A percentile compares a stretch with the other conserved stretches of the same genome.
phyloP scores from a whole-genome alignment of 2,797 vertebrate species.

The Danio albolineatus region DNA sequence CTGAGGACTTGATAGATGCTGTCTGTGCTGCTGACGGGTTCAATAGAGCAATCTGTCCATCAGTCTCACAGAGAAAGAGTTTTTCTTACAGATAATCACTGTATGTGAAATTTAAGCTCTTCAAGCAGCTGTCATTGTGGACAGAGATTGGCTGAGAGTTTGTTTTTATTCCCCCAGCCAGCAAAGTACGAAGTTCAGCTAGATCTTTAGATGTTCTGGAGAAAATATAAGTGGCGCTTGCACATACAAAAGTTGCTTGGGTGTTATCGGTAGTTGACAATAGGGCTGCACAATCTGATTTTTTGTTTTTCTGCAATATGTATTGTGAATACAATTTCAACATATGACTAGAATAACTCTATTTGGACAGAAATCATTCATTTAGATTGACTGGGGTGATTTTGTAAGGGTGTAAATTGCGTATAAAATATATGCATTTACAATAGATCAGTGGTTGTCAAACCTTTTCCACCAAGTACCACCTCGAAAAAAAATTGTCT shows the following conservation, averaged over 20 bases:
- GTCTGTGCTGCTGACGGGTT: constrained; percentile 6
- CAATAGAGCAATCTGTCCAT: not conserved
- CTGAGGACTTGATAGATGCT: constrained; percentile 6
- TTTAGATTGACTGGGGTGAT: no score
- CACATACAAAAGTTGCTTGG: not conserved
- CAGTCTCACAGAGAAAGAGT: not conserved
- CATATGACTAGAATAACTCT: no score
- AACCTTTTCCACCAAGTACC: no score
- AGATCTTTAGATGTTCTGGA: not conserved
- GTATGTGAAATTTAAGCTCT: constrained; percentile 34
- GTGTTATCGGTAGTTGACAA: not conserved
- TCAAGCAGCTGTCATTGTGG: constrained; percentile 44
- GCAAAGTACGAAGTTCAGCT: not conserved
- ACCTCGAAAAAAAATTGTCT: no score
- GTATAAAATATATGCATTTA: no score
- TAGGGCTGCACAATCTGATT: not conserved
- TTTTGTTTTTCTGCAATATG: no score
- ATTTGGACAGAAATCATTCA: no score
- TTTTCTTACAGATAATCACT: constrained; percentile 18
- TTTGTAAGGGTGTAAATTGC: no score
- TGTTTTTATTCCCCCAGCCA: not conserved
- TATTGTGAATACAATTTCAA: no score
- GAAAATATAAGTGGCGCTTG: not conserved
- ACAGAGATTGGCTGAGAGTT: constrained; percentile 14
- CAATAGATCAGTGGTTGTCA: no score